Conservation (phyloP, 1,140 invertebrate genomes). For the Heliconius eleuchia region DNA sequence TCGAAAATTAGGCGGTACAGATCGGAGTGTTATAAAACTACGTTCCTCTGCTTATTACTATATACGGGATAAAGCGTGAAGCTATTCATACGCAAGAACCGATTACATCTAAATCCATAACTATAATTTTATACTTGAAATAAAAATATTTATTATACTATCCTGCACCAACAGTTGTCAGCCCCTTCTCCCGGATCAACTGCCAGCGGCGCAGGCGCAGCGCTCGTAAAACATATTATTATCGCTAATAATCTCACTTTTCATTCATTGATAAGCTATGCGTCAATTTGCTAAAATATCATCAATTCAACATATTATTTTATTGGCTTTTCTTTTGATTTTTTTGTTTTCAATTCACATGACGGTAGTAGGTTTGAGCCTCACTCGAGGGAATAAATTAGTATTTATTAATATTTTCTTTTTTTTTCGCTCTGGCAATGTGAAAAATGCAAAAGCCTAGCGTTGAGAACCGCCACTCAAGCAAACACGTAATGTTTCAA, state of each 20-base stretch:
- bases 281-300: conserved; percentile 40
- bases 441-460: too few species aligned
- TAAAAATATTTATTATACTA: conserved; percentile 2
- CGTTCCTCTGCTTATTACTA: too few species aligned
- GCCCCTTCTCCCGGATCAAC: conserved; percentile 32
- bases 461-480: too few species aligned
- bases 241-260: conserved; percentile 71
- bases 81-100: not conserved
- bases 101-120: not conserved
- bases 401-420: too few species aligned
- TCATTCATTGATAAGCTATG: conserved; percentile 51
- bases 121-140: not conserved
- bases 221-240: conserved; percentile 65
- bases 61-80: too few species aligned
- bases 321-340: not conserved
- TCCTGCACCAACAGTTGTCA: conserved; percentile 41
- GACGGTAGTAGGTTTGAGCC: too few species aligned
- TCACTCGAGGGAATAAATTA: too few species aligned
- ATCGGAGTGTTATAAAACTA: too few species aligned
- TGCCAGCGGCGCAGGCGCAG: conserved; percentile 57
- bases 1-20: too few species aligned
- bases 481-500: too few species aligned
- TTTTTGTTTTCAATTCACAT: not conserved
- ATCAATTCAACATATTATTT: conserved; percentile 25
- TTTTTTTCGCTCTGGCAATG: too few species aligned